Conservation (phyloP, 2,888 invertebrate genomes). For the Sthenelais limicola region DNA sequence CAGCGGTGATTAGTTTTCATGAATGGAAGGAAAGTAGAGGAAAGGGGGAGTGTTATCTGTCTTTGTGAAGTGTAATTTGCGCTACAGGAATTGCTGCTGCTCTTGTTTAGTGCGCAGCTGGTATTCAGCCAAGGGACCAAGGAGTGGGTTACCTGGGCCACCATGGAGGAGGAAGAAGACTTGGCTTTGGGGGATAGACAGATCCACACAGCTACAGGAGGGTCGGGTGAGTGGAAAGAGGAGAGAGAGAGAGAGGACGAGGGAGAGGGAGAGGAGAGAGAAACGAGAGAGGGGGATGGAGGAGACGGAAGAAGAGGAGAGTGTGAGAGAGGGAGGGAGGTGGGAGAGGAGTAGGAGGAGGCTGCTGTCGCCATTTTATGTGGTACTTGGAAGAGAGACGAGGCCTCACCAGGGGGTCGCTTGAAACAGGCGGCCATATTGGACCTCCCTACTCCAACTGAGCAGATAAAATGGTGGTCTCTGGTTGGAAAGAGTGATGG, state of each 20-base stretch:
- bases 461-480: too few species aligned
- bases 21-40: too few species aligned
- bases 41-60: too few species aligned
- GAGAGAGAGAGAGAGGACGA: background rate
- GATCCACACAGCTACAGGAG: background rate
- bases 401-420: background rate
- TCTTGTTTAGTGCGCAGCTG: background rate
- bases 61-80: too few species aligned
- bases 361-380: background rate
- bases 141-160: background rate
- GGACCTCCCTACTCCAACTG: background rate
- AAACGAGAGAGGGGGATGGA: background rate
- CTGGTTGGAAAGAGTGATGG: too few species aligned
- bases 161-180: background rate
- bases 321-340: background rate
- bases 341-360: slow-evolving; percentile 6
- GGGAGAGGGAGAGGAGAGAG: background rate
- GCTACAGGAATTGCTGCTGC: too few species aligned
- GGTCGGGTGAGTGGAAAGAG: background rate
- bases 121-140: background rate
- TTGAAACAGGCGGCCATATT: background rate
- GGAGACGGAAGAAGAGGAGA: background rate
- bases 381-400: background rate
- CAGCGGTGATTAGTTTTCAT: too few species aligned
- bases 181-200: background rate